Conservation (phyloP, 2,888 invertebrate species). For the Idaea straminata region DNA sequence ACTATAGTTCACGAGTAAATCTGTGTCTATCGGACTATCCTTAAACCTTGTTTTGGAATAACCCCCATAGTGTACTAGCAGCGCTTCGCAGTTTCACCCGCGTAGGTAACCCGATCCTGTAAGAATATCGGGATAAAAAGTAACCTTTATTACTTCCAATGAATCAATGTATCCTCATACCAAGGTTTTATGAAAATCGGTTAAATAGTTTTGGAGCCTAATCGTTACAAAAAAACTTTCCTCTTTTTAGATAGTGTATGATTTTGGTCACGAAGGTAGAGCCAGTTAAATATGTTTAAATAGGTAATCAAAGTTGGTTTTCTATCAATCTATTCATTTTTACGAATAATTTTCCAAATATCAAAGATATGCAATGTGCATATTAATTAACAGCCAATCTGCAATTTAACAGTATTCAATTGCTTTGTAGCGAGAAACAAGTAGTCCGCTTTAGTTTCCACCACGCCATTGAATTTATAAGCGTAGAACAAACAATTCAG, state of each 20-base stretch:
- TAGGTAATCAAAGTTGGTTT: not conserved
- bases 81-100: too few species aligned
- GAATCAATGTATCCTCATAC: too few species aligned
- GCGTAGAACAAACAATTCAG: not conserved
- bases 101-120: too few species aligned
- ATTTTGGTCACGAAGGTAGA: not conserved
- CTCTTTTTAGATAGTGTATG: not conserved
- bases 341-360: not conserved
- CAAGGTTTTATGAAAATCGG: too few species aligned
- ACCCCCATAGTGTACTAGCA: too few species aligned
- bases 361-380: constrained; percentile 39
- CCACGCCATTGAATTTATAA: constrained; percentile 31
- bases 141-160: not conserved
- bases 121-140: too few species aligned
- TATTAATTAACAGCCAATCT: constrained; percentile 74
- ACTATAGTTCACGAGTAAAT: too few species aligned
- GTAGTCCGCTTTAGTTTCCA: constrained; percentile 37
- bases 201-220: too few species aligned
- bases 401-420: constrained; percentile 57
- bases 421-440: constrained; percentile 48
- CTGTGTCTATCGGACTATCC: too few species aligned
- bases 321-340: not conserved
- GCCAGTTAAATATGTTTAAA: too few species aligned
- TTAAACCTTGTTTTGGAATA: too few species aligned
- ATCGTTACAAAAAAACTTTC: not conserved